These are phyloP conservation scores for Timema podura DNA, from an alignment of 2,888 invertebrate species.

Conservation along the genomic window DNA sequence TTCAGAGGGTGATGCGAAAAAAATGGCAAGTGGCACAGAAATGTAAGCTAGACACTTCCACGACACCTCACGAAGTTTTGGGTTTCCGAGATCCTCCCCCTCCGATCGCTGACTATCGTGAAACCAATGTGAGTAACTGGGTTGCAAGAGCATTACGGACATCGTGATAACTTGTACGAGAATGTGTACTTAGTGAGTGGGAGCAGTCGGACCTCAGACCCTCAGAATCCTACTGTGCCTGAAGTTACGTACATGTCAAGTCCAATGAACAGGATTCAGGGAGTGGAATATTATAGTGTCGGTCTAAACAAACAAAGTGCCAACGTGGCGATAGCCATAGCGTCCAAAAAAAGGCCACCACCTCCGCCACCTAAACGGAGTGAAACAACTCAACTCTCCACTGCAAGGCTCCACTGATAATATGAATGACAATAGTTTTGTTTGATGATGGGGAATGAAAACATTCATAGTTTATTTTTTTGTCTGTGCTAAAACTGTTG, in stretches of 20 bases:
- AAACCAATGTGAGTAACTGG: conserved; percentile 85
- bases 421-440: conserved; percentile 17
- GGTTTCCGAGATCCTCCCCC: conserved; percentile 73
- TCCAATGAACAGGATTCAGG: conserved; percentile 21
- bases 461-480: too few relatives aligned
- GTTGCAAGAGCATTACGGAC: conserved; percentile 83
- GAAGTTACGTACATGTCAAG: conserved; percentile 23
- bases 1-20: conserved; percentile 88
- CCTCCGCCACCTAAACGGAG: conserved; percentile 88
- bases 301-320: conserved; percentile 17
- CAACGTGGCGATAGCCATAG: conserved; percentile 39
- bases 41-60: conserved; percentile 81
- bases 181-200: conserved; percentile 56
- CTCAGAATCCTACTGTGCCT: conserved; percentile 20
- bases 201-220: conserved; percentile 9
- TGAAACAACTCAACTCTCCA: conserved; percentile 78
- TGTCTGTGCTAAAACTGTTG: too few relatives aligned
- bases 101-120: conserved; percentile 65
- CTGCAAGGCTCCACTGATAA: conserved; percentile 36
- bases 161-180: conserved; percentile 65
- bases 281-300: conserved; percentile 20
- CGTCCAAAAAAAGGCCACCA: conserved; percentile 69
- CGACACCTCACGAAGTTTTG: conserved; percentile 79
- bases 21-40: conserved; percentile 82
- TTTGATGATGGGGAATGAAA: too few relatives aligned